A percentile compares a stretch with the other conserved stretches of the same genome.
Evolutionary conservation across 1,140 invertebrate species (phyloP).

Genomic region (Brachionus plicatilis): DNA sequence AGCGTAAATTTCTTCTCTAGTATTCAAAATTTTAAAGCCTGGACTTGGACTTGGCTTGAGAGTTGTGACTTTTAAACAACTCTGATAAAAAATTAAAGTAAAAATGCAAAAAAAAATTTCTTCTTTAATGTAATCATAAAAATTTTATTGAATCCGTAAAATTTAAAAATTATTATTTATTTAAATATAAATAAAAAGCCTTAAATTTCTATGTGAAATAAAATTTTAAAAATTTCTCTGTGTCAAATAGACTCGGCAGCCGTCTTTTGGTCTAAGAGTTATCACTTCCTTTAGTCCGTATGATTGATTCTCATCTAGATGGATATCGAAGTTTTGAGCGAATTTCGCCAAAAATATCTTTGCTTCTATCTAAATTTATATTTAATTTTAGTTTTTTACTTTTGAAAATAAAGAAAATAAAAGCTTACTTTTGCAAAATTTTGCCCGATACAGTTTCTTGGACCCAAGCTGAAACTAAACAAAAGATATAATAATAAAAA

Average conservation of each 20-base stretch:
- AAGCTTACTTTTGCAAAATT: conserved; percentile 31
- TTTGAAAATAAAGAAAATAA: neutral
- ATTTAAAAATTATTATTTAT: too few relatives aligned
- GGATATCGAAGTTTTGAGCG: conserved; percentile 28
- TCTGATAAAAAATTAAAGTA: too few relatives aligned
- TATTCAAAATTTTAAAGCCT: too few relatives aligned
- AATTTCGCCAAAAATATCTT: conserved; percentile 41
- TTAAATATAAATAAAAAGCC: neutral
- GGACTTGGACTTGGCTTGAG: too few relatives aligned
- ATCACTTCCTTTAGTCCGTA: neutral
- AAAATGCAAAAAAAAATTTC: too few relatives aligned
- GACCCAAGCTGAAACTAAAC: conserved; percentile 19
- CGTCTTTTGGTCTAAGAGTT: conserved; percentile 39
- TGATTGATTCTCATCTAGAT: conserved; percentile 33
- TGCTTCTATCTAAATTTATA: conserved; percentile 33
- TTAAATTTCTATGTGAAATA: neutral
- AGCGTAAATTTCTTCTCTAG: too few relatives aligned
- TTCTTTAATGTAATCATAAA: too few relatives aligned
- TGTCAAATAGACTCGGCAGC: conserved; percentile 7
- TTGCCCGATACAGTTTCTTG: conserved; percentile 40
- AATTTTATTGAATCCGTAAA: too few relatives aligned
- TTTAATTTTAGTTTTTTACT: too few relatives aligned
- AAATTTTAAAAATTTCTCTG: neutral
- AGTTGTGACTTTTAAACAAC: too few relatives aligned
- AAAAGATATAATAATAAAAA: neutral